phyloP scores from a whole-genome alignment of 2,888 invertebrate genomes.

The Choreutis nemorana region DNA sequence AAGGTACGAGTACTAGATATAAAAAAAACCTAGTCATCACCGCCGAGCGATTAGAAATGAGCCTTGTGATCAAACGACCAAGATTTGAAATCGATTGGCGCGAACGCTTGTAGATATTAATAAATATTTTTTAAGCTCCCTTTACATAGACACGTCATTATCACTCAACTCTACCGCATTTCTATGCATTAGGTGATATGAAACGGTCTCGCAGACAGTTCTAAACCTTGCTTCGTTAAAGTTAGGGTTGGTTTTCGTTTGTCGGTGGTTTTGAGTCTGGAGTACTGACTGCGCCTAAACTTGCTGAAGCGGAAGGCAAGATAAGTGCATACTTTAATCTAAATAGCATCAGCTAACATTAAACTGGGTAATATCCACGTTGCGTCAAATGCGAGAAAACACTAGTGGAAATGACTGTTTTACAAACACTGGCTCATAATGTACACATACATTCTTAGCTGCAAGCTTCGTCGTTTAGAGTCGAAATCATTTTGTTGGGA shows the following conservation, averaged over 20 bases:
- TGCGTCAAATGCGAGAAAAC: slow-evolving; percentile 14
- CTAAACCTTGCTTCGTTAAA: slow-evolving; percentile 17
- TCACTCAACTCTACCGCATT: slow-evolving; percentile 43
- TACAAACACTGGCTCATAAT: background rate
- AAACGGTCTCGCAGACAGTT: slow-evolving; percentile 18
- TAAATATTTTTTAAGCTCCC: too few species aligned
- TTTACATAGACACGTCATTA: too few species aligned
- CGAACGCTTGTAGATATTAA: too few species aligned
- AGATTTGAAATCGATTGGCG: too few species aligned
- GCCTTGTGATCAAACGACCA: too few species aligned
- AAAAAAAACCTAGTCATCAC: too few species aligned
- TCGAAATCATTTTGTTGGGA: too few species aligned
- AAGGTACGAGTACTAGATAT: too few species aligned
- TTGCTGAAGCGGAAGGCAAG: slow-evolving; percentile 43
- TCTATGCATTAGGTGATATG: slow-evolving; percentile 52
- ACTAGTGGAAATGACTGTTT: too few species aligned
- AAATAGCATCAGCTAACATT: slow-evolving; percentile 45
- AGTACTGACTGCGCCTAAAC: slow-evolving; percentile 27
- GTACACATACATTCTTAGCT: too few species aligned
- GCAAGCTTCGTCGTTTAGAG: too few species aligned
- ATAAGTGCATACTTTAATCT: slow-evolving; percentile 56
- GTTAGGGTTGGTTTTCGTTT: slow-evolving; percentile 30
- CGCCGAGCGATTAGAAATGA: too few species aligned
- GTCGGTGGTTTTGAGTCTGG: slow-evolving; percentile 16
- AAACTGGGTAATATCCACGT: slow-evolving; percentile 24